Base-by-base conservation (phyloP, 92 coral and sea anemone genomes). In the Plumapathes pennacea region DNA sequence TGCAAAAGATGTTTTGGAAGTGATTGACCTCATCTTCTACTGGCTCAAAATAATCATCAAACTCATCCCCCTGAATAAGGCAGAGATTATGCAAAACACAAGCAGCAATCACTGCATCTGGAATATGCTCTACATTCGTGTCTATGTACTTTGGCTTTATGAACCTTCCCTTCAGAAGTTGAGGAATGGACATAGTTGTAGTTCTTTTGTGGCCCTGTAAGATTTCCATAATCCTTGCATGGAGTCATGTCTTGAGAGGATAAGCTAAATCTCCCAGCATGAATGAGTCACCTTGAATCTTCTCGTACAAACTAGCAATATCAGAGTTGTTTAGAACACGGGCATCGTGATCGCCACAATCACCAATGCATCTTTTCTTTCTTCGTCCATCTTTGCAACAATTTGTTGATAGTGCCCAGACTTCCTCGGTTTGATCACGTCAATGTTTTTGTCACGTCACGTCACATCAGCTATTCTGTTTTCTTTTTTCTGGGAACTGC, bases 271-370 rank as follows among this genome's bases (percentile, higher is more conserved):
- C 77, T 12, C 77, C 77, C 31, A 58, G 28, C 17, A 47, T 12
- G 32, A 57, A 37, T 24, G 51, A 64, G 46, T 54, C 54, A 52
- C 65, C 74, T 69, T 69, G 48, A 46, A 68, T 36, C 15, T 67
- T 37, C 21, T 32, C 33, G 37, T 46, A 45, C 13, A 29, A 26
- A 27, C 40, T 4, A 19, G 19, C 50, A n/a, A 34, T 2, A 58
- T 40, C 70, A 47, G 78, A 60, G 42, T 71, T 71, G 31, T 38
- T 32, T 8, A 71, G 60, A 29, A 60, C 78, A 21, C 61, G 10
- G 2, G 70, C 45, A 27, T 71, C 74, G 55, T 72, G 80, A 13
- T 50, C 74, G 46, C 78, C n/a, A n/a, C n/a, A n/a, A n/a, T n/a
- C n/a, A n/a, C n/a, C n/a, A n/a, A n/a, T n/a, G n/a, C n/a, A n/a